Evolutionary conservation across 2,113 vertebrate genomes (phyloP).

Genomic region (Crotalus viridis): DNA sequence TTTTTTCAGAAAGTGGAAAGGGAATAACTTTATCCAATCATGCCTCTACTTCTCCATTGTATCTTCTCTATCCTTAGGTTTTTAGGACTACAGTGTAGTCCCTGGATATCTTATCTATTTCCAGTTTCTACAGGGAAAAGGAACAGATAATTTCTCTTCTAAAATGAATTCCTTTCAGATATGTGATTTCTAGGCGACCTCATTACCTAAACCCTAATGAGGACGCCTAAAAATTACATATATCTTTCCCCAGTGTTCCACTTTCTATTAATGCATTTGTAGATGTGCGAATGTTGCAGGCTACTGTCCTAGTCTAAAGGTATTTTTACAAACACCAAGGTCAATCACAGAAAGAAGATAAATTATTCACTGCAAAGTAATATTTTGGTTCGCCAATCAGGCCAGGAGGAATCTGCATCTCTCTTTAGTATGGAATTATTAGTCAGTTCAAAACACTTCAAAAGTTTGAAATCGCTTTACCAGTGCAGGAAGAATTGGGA

Average conservation of each 20-base stretch:
- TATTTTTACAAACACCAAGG: not conserved
- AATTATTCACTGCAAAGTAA: not conserved
- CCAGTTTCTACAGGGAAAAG: not conserved
- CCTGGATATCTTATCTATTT: not conserved
- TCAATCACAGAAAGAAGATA: not conserved
- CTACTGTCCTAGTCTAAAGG: not conserved
- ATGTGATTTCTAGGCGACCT: not conserved
- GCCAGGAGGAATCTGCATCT: not conserved
- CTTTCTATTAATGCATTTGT: not conserved
- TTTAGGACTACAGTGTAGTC: not conserved
- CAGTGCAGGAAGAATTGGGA: not conserved
- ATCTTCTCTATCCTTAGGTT: not conserved
- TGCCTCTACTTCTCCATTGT: not conserved
- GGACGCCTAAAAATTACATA: not conserved
- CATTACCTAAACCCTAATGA: not conserved
- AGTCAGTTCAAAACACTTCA: not conserved
- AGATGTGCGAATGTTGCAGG: not conserved
- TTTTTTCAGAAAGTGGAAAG: not conserved
- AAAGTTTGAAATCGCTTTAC: not conserved
- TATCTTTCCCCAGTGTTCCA: not conserved
- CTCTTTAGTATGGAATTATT: not conserved
- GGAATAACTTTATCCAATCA: not conserved
- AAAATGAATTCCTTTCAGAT: constrained; percentile 11
- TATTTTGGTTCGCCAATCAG: not conserved
- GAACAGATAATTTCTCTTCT: not conserved